Evolutionary conservation across 2,888 invertebrate genomes (phyloP).

Genomic region (Plemyria rubiginata): DNA sequence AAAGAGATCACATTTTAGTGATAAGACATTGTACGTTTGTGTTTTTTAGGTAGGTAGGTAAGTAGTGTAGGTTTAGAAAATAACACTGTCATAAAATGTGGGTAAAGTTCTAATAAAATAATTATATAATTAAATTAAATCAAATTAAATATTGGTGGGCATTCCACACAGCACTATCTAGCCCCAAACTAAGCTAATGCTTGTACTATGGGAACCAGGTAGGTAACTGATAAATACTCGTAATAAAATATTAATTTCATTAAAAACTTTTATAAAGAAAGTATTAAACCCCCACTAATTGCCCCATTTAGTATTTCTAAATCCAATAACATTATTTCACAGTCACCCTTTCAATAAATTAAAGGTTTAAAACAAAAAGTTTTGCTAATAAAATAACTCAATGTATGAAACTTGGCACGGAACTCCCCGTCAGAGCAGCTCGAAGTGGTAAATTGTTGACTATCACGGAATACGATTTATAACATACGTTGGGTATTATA

Average conservation of each 20-base stretch:
- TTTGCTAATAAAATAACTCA: slow-evolving; percentile 15
- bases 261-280: neutral
- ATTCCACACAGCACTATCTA: too few relatives aligned
- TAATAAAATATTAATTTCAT: neutral
- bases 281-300: neutral
- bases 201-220: too few relatives aligned
- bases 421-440: slow-evolving; percentile 10
- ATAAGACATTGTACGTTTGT: too few relatives aligned
- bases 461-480: slow-evolving; percentile 32
- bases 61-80: too few relatives aligned
- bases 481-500: slow-evolving; percentile 14
- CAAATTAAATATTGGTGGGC: too few relatives aligned
- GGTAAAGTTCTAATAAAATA: too few relatives aligned
- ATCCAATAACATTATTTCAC: slow-evolving; percentile 2
- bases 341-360: slow-evolving; percentile 10
- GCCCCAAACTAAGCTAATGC: too few relatives aligned
- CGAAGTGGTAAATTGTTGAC: slow-evolving; percentile 29
- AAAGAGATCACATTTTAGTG: too few relatives aligned
- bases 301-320: neutral
- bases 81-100: too few relatives aligned
- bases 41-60: too few relatives aligned
- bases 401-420: slow-evolving; percentile 14
- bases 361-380: slow-evolving; percentile 12
- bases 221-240: too few relatives aligned
- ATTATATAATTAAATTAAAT: too few relatives aligned